A percentile compares a stretch with the other conserved stretches of the same genome.
These are phyloP conservation scores for Megaleporinus macrocephalus DNA, from an alignment of 2,113 vertebrate species.

Conservation along the genomic window DNA sequence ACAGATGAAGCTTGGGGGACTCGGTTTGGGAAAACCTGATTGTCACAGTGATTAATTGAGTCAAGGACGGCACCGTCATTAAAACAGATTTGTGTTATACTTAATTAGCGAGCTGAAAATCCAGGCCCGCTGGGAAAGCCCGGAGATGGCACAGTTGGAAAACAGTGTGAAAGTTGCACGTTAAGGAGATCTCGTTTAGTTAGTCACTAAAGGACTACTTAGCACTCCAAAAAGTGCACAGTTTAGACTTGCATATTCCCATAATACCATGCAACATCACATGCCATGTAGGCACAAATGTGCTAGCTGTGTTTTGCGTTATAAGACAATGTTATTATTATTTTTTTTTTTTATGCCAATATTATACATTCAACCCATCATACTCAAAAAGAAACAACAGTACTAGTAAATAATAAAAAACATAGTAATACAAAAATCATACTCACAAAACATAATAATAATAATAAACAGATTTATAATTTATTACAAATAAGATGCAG, in stretches of 20 bases:
- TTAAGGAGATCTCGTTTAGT: constrained; percentile 32
- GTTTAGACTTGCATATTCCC: not conserved
- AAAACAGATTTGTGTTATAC: constrained; percentile 47
- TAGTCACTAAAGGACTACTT: constrained; percentile 17
- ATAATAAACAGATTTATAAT: too few relatives aligned
- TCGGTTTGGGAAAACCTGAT: constrained; percentile 24
- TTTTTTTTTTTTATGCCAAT: too few relatives aligned
- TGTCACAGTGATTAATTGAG: constrained; percentile 49
- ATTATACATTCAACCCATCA: too few relatives aligned
- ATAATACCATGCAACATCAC: constrained; percentile 17
- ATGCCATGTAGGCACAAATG: not conserved
- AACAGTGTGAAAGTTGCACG: constrained; percentile 24
- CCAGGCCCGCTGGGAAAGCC: constrained; percentile 12
- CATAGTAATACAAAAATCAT: too few relatives aligned
- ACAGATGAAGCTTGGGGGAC: not conserved
- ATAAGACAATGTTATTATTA: too few relatives aligned
- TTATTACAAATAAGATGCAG: too few relatives aligned
- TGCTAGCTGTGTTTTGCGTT: not conserved
- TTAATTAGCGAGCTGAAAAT: constrained; percentile 54
- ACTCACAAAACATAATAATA: too few relatives aligned
- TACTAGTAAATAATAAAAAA: too few relatives aligned
- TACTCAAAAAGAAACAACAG: too few relatives aligned
- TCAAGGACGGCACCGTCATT: constrained; percentile 19
- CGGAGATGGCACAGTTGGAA: constrained; percentile 2
- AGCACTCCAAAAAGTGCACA: constrained; percentile 24